Conservation (phyloP, 2,797 vertebrate genomes). For the Etheostoma nigrum region DNA sequence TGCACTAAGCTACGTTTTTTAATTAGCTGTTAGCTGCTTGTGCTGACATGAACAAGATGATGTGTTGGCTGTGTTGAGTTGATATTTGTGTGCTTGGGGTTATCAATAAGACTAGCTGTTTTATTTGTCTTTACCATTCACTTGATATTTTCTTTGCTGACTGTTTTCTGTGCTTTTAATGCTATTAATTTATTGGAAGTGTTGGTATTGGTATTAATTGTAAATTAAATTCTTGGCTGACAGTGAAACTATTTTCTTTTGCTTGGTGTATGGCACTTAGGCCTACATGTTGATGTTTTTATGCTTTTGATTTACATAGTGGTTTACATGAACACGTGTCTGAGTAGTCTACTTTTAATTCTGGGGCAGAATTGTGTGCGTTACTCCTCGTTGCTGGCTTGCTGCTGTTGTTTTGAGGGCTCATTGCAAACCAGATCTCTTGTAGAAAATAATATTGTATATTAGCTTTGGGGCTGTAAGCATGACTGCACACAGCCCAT, state of each 20-base stretch:
- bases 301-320: constrained; percentile 1
- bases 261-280: constrained; percentile 3
- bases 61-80: not conserved
- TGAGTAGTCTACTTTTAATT: not conserved
- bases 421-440: constrained; percentile 2
- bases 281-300: not conserved
- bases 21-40: not conserved
- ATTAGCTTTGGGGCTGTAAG: constrained; percentile 28
- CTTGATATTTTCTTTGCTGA: constrained; percentile 13
- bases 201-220: constrained; percentile 1
- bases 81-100: constrained; percentile 9
- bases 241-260: constrained; percentile 4
- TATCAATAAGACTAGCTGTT: constrained; percentile 10
- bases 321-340: not conserved
- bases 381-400: not conserved
- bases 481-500: constrained; percentile 14
- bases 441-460: constrained; percentile 10
- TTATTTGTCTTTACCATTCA: constrained; percentile 27
- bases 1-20: not conserved
- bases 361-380: not conserved
- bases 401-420: not conserved
- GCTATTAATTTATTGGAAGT: not conserved
- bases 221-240: constrained; percentile 15
- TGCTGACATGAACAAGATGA: not conserved
- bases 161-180: not conserved